Base-by-base conservation (phyloP, 2,113 vertebrate species). In the Marmota monax region DNA sequence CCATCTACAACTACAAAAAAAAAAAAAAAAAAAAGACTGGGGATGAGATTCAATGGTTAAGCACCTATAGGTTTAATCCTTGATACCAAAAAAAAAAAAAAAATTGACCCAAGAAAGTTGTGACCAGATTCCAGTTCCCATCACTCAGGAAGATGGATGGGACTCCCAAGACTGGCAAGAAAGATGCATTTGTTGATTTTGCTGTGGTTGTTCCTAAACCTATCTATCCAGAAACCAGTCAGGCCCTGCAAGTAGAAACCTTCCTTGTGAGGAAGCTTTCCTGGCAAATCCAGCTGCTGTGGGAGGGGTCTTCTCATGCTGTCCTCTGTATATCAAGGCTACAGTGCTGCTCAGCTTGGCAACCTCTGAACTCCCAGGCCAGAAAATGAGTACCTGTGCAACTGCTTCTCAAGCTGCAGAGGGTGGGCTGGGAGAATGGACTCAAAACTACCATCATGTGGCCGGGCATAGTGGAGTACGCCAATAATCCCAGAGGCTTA, bases 151-250 rank as follows among this genome's bases (percentile, higher is more conserved):
- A 7, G 10, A 56, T 18, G 42, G 18, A 7, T 8, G 12, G 76
- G 72, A 45, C 39, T 84, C 37, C 32, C 3, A 8, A 56, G 65
- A 48, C 53, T 79, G 39, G 16, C 18, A 12, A 89, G 87, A 77
- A 78, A 74, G 9, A 11, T 58, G 12, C 27, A 4, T 92, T 92
- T 56, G 29, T 58, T 56, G 45, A 87, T 29, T 95, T 83, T 76
- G 11, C 37, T 88, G 12, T 84, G n/a, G 63, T 88, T 88, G 27
- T 82, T 93, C 61, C 45, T 78, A 84, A 94, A 88, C 88, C 88
- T 67, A 39, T 90, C 82, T 92, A 45, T 85, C 77, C 73, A 58
- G 53, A 88, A 92, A 84, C 53, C 17, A 27, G n/a, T 92, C 37
- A 69, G 84, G 25, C 37, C 80, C 58, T 61, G 16, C 34, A 80